Conservation (phyloP, 1,140 invertebrate species). For the Macrostomum lignano region DNA sequence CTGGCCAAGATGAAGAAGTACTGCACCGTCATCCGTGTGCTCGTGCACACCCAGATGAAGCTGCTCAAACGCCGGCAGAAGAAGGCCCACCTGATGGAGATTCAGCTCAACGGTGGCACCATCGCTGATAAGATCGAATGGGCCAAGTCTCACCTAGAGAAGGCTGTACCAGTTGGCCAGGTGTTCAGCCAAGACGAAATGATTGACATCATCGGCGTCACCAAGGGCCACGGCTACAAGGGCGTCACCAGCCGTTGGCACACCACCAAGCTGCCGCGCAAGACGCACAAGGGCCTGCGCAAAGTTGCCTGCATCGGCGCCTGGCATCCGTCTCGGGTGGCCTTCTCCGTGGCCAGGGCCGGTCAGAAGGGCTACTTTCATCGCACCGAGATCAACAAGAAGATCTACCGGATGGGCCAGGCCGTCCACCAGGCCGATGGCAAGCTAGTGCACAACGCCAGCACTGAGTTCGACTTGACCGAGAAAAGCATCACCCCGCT, state of each 20-base stretch:
- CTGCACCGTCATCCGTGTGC: constrained; percentile 75
- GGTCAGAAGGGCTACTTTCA: constrained; percentile 99
- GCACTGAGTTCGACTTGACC: constrained; percentile 86
- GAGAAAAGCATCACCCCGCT: constrained; percentile 96
- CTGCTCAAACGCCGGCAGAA: constrained; percentile 85
- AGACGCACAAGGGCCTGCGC: constrained; percentile 96
- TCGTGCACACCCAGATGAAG: constrained; percentile 96
- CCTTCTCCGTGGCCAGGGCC: constrained; percentile 89
- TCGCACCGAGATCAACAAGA: constrained; percentile 98
- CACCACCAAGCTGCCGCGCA: constrained; percentile 91
- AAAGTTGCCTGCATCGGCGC: constrained; percentile 99
- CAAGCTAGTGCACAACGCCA: constrained; percentile 89
- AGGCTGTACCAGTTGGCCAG: constrained; percentile 49
- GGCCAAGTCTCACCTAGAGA: constrained; percentile 78
- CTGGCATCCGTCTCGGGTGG: constrained; percentile 98
- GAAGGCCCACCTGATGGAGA: constrained; percentile 99
- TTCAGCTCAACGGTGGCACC: constrained; percentile 88
- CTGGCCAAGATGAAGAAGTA: constrained; percentile 90
- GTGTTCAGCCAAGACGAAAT: constrained; percentile 91
- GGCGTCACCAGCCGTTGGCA: constrained; percentile 99
- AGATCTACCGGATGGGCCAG: constrained; percentile 86
- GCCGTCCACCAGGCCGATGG: constrained; percentile 36
- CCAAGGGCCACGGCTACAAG: constrained; percentile 96
- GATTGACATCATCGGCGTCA: constrained; percentile 94
- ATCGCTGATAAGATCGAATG: constrained; percentile 82